Conservation (phyloP, 2,113 vertebrate genomes). For the Eudorcas thomsonii region DNA sequence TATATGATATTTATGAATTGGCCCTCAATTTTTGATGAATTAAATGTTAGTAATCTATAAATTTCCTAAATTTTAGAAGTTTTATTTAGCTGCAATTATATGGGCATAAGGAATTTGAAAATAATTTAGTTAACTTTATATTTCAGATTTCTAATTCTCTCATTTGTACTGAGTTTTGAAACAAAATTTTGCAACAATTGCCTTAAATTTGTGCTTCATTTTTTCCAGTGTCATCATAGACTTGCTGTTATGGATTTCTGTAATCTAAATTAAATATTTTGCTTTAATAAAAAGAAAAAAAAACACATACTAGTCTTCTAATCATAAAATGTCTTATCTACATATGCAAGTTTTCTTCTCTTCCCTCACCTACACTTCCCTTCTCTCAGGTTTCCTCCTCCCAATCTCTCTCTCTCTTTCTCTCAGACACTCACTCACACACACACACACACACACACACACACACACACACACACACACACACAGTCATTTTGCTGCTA, state of each 20-base stretch:
- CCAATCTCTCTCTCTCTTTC: too few relatives aligned
- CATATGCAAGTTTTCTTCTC: neutral
- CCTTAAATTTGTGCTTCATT: neutral
- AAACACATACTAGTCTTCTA: neutral
- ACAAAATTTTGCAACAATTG: neutral
- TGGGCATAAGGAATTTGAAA: neutral
- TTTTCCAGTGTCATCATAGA: neutral
- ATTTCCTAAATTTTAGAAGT: neutral
- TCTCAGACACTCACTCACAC: neutral
- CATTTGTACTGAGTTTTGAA: neutral
- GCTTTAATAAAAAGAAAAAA: neutral
- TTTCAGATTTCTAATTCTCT: slow-evolving; percentile 8
- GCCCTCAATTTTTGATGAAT: neutral
- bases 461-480: neutral
- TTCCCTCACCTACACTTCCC: neutral
- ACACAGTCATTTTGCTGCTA: neutral
- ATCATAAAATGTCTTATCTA: neutral
- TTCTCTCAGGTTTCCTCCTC: too few relatives aligned
- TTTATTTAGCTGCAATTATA: slow-evolving; percentile 10
- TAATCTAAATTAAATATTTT: neutral
- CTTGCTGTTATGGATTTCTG: neutral
- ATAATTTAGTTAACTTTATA: neutral
- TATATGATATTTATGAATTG: neutral
- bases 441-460: too few relatives aligned
- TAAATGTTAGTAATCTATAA: neutral